Percentiles rank a stretch among this genome's conserved stretches.
Evolutionary conservation across 2,113 vertebrate genomes (phyloP).

Genomic region (Dendrocopos noguchii): DNA sequence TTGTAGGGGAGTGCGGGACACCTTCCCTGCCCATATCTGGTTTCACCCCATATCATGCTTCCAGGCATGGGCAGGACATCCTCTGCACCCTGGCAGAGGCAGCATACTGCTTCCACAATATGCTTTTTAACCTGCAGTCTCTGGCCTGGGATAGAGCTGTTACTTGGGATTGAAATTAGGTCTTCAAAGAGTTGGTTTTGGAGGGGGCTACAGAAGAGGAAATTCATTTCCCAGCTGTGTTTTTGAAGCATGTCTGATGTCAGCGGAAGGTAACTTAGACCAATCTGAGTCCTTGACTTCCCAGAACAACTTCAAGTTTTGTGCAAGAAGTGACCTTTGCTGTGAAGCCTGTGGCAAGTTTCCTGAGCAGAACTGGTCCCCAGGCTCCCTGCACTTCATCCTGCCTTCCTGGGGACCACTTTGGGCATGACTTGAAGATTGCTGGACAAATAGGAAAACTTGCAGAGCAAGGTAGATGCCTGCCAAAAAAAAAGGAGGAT

Average conservation of each 20-base stretch:
- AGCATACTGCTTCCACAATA: neutral
- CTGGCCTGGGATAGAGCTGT: neutral
- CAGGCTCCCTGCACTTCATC: neutral
- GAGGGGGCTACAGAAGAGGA: neutral
- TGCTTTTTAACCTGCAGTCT: neutral
- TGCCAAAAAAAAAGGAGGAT: neutral
- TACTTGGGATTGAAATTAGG: neutral
- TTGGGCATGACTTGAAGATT: neutral
- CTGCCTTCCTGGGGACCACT: neutral
- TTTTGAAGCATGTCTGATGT: neutral
- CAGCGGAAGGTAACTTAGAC: neutral
- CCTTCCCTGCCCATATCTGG: neutral
- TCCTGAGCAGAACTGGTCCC: neutral
- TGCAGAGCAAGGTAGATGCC: neutral
- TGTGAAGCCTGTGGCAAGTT: neutral
- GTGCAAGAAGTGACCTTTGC: neutral
- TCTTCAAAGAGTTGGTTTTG: neutral
- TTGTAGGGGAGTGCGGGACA: neutral
- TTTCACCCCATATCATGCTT: neutral
- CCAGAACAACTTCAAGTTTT: neutral
- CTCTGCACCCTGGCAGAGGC: neutral
- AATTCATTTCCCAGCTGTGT: conserved; percentile 9
- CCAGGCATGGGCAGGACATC: neutral
- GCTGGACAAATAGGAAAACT: conserved; percentile 11
- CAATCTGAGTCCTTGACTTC: neutral